Percentiles rank a stretch among this genome's conserved stretches.
These are phyloP conservation scores for Folsomia manolachei DNA, from an alignment of 2,888 invertebrate genomes.

Conservation along the genomic window DNA sequence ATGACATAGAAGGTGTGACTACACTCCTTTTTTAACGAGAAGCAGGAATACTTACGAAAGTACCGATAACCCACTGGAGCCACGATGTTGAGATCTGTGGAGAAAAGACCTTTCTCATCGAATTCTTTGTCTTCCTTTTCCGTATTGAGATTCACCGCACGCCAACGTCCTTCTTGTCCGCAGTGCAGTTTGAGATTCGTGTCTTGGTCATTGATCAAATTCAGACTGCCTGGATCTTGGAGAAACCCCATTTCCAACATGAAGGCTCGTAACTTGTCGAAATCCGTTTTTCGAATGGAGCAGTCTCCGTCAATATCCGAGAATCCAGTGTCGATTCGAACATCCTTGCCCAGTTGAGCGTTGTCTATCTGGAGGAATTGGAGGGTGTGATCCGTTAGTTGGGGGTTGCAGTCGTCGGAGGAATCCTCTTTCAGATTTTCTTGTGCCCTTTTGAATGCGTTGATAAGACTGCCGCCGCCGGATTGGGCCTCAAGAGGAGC, in stretches of 20 bases:
- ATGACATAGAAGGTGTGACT: slow-evolving; percentile 8
- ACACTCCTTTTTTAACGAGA: slow-evolving; percentile 1
- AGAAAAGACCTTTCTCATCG: not conserved
- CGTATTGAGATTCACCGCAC: not conserved
- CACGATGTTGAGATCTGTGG: not conserved
- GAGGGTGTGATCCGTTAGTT: not conserved
- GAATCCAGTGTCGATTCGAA: not conserved
- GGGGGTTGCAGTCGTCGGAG: slow-evolving; percentile 12
- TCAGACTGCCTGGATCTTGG: not conserved
- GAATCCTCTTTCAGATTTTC: not conserved
- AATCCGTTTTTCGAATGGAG: slow-evolving; percentile 5
- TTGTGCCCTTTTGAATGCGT: not conserved
- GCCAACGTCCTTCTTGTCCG: not conserved
- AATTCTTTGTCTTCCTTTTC: not conserved
- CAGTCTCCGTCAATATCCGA: not conserved
- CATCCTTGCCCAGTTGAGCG: not conserved
- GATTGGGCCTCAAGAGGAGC: no score
- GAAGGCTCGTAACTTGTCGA: not conserved
- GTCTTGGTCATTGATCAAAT: slow-evolving; percentile 3
- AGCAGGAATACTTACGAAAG: slow-evolving; percentile 4
- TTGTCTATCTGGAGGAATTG: not conserved
- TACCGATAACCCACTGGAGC: not conserved
- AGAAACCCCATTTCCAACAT: not conserved
- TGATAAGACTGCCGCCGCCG: not conserved
- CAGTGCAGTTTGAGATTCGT: not conserved